phyloP scores from a whole-genome alignment of 2,888 invertebrate genomes.

The Gibbula magus region DNA sequence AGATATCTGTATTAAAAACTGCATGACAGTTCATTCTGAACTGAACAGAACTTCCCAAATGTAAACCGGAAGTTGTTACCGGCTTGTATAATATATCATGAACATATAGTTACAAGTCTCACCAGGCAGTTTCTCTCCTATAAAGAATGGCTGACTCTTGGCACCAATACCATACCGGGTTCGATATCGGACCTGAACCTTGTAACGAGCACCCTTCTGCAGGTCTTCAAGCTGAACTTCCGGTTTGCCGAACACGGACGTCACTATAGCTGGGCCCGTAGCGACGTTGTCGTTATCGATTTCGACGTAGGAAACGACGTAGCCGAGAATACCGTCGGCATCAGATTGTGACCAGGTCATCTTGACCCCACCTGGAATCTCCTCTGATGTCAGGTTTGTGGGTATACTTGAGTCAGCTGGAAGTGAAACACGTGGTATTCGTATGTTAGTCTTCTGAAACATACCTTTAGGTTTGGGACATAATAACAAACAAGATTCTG shows the following conservation, averaged over 20 bases:
- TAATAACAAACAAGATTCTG: too few species aligned
- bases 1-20: too few species aligned
- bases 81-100: too few species aligned
- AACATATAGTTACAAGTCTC: too few species aligned
- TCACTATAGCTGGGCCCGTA: background rate
- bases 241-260: constrained; percentile 15
- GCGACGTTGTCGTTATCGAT: background rate
- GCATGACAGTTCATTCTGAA: too few species aligned
- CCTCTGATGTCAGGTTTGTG: background rate
- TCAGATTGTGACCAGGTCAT: background rate
- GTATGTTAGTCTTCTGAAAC: too few species aligned
- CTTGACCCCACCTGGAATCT: background rate
- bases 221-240: background rate
- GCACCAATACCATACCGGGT: constrained; percentile 3
- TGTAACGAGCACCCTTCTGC: background rate
- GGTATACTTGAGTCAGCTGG: background rate
- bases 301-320: constrained; percentile 1
- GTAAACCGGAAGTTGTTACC: too few species aligned
- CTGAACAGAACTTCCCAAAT: too few species aligned
- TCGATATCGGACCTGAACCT: background rate
- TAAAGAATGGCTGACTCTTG: background rate
- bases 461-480: too few species aligned
- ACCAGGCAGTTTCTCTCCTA: constrained; percentile 17
- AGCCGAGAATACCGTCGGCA: background rate
- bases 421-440: too few species aligned